These are phyloP conservation scores for Phrynocephalus guinanensis DNA, from an alignment of 2,797 vertebrate genomes.

Conservation along the genomic window DNA sequence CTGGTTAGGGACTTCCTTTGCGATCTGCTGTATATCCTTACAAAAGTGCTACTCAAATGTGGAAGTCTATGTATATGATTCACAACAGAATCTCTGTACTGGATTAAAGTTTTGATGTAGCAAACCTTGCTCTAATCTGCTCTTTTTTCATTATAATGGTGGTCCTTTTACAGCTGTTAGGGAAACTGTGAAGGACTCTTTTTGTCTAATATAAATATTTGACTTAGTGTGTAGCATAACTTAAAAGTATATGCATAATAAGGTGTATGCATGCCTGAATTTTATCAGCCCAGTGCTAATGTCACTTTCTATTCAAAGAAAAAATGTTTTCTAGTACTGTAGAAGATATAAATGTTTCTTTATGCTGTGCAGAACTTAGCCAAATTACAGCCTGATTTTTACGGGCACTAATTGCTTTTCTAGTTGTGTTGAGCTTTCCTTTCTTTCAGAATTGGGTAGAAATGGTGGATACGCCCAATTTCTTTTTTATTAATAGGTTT, in stretches of 20 bases:
- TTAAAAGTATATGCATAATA: too few relatives aligned
- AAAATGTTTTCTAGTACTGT: slow-evolving; percentile 3
- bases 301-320: background rate
- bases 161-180: background rate
- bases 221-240: too few relatives aligned
- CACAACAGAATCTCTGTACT: background rate
- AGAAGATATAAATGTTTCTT: background rate
- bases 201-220: too few relatives aligned
- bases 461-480: slow-evolving; percentile 26
- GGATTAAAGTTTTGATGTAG: background rate
- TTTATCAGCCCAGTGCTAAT: slow-evolving; percentile 21
- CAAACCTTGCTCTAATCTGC: background rate
- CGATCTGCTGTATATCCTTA: background rate
- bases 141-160: background rate
- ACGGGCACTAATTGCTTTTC: background rate
- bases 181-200: background rate
- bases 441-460: slow-evolving; percentile 45
- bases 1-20: background rate
- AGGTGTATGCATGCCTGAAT: background rate
- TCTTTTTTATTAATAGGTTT: slow-evolving; percentile 29
- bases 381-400: slow-evolving; percentile 16
- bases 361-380: background rate
- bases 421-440: background rate
- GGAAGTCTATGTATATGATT: background rate
- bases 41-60: background rate